Conservation (phyloP, 2,888 invertebrate genomes). For the Lamproptera curius region DNA sequence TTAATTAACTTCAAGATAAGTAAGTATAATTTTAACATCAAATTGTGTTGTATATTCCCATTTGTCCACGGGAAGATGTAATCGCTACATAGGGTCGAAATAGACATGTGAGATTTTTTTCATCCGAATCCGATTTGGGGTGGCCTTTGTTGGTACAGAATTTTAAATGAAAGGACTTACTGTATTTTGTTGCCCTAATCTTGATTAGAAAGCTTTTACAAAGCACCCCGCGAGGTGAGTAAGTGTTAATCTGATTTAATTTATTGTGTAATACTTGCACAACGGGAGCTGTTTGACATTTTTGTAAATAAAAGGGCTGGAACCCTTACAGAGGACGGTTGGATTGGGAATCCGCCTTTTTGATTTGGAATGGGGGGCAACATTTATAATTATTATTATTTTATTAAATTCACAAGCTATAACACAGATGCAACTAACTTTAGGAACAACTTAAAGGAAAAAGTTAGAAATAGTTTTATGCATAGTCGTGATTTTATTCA, state of each 20-base stretch:
- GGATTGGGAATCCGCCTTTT: constrained; percentile 21
- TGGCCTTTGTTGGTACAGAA: constrained; percentile 54
- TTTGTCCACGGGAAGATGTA: constrained; percentile 9
- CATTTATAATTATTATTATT: not conserved
- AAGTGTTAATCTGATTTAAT: constrained; percentile 76
- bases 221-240: constrained; percentile 52
- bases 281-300: constrained; percentile 60
- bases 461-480: too few relatives aligned
- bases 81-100: constrained; percentile 15
- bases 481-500: too few relatives aligned
- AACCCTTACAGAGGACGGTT: constrained; percentile 33
- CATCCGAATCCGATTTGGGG: constrained; percentile 51
- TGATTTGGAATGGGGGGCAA: not conserved
- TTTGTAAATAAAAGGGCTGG: constrained; percentile 42
- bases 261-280: constrained; percentile 57
- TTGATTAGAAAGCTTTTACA: constrained; percentile 65
- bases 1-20: not conserved
- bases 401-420: too few relatives aligned
- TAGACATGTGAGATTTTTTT: constrained; percentile 41
- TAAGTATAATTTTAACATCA: not conserved
- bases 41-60: not conserved
- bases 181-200: constrained; percentile 69
- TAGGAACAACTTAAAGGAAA: too few relatives aligned
- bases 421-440: too few relatives aligned
- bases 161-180: constrained; percentile 66